Evolutionary conservation across 2,113 vertebrate species (phyloP), one percentile per base, ranked within the genome.

Genomic region (Acinonyx jubatus): DNA sequence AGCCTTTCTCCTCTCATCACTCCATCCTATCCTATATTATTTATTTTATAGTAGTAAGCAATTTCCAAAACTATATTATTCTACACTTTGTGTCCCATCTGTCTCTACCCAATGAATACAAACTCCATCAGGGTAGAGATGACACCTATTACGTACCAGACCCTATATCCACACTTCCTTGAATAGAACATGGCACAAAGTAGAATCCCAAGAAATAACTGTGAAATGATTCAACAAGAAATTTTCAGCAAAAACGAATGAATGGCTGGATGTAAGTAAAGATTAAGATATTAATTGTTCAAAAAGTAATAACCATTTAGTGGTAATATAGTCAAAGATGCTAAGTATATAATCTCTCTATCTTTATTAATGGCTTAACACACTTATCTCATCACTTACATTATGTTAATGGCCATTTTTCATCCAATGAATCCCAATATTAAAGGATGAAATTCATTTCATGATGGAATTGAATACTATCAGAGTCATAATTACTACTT

Each of bases 121-220:
- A 94, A 87, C 15, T 50, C 23, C 23, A 68, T 38, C 4, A 66
- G 50, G 71, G 12, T 45, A 55, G 66, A 95, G 18, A 71, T 57
- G 19, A 85, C 13, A 55, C 27, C 48, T 55, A 23, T 31, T 79
- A 5, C 25, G 7, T 66, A 3, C 23, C 45, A 87, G 74, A 45
- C 3, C 9, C 13, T 82, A 10, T 25, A 50, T 63, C 16, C 11
- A 41, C 13, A 36, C n/a, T 55, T 19, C 23, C 57, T 91, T 48
- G 57, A 88, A n/a, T 50, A 94, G 95, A 95, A 66, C 6, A 33
- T 91, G 50, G 74, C 15, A 80, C 18, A 80, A 12, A 80, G 48
- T n/a, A 80, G 55, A 87, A 33, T 68, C 55, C 73, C n/a, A 90
- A 90, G 74, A 94, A 94, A 82, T 94, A 83, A 73, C 73, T 94